These are phyloP conservation scores for Lithobates sylvaticus DNA, from an alignment of 2,797 vertebrate genomes.

Conservation along the genomic window DNA sequence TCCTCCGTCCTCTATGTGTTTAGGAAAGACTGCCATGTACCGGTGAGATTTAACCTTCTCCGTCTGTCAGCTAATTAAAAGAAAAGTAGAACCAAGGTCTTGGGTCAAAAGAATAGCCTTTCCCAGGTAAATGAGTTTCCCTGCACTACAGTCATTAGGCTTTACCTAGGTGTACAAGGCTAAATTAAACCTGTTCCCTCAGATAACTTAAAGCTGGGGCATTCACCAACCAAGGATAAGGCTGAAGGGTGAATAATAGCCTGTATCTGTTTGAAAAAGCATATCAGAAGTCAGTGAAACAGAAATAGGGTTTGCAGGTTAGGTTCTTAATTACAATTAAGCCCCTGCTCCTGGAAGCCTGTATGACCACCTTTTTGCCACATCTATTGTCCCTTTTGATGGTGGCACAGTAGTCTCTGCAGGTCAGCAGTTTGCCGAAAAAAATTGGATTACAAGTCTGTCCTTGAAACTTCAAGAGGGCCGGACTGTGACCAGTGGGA, in stretches of 20 bases:
- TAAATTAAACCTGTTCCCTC: background rate
- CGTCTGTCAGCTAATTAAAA: conserved; percentile 11
- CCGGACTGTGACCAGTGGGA: too few relatives aligned
- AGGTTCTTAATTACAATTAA: background rate
- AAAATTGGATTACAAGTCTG: too few relatives aligned
- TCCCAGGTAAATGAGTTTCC: conserved; percentile 14
- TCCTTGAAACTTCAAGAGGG: too few relatives aligned
- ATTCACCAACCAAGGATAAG: background rate
- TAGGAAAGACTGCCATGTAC: conserved; percentile 19
- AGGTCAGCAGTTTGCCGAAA: too few relatives aligned
- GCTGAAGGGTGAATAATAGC: background rate
- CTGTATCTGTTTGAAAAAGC: background rate
- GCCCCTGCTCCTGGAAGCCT: too few relatives aligned
- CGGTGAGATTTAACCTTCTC: conserved; percentile 25
- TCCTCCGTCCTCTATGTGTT: conserved; percentile 42
- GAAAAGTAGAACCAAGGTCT: conserved; percentile 33
- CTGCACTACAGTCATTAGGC: conserved; percentile 4
- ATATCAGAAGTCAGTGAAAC: background rate
- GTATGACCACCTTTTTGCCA: too few relatives aligned
- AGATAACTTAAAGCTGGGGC: background rate
- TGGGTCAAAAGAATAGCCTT: conserved; percentile 9
- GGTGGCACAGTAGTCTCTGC: too few relatives aligned
- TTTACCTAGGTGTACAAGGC: conserved; percentile 6
- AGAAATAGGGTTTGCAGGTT: background rate
- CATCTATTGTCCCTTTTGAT: too few relatives aligned